Percentiles rank a stretch among this genome's conserved stretches.
These are phyloP conservation scores for Simalia tracyae DNA, from an alignment of 2,797 vertebrate species.

Conservation along the genomic window DNA sequence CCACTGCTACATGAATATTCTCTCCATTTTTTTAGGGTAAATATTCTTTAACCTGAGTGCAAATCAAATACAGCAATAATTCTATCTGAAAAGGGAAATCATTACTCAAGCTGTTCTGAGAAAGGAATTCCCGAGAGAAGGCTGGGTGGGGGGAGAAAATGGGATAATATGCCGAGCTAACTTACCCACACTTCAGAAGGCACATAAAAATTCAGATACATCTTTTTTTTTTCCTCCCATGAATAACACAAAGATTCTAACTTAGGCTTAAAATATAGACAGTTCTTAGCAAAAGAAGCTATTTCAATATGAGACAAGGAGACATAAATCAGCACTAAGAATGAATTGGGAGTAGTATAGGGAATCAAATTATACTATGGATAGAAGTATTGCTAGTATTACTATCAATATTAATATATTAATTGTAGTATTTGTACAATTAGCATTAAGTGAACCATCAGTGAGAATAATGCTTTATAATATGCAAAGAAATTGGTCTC, in stretches of 20 bases:
- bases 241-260: slow-evolving; percentile 31
- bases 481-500: background rate
- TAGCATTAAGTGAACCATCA: background rate
- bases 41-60: background rate
- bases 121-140: slow-evolving; percentile 14
- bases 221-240: background rate
- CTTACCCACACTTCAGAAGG: slow-evolving; percentile 14
- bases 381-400: too few relatives aligned
- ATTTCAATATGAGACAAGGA: slow-evolving; percentile 6
- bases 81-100: slow-evolving; percentile 9
- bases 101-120: slow-evolving; percentile 11
- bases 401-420: background rate
- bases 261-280: slow-evolving; percentile 19
- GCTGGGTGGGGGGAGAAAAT: background rate
- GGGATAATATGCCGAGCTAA: slow-evolving; percentile 8
- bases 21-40: background rate
- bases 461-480: background rate
- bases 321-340: background rate
- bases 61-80: slow-evolving; percentile 29
- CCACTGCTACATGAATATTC: background rate
- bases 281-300: background rate
- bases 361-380: background rate
- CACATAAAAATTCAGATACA: slow-evolving; percentile 26
- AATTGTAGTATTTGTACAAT: background rate
- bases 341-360: background rate